phyloP scores from a whole-genome alignment of 2,797 vertebrate species.

The Myripristis murdjan region DNA sequence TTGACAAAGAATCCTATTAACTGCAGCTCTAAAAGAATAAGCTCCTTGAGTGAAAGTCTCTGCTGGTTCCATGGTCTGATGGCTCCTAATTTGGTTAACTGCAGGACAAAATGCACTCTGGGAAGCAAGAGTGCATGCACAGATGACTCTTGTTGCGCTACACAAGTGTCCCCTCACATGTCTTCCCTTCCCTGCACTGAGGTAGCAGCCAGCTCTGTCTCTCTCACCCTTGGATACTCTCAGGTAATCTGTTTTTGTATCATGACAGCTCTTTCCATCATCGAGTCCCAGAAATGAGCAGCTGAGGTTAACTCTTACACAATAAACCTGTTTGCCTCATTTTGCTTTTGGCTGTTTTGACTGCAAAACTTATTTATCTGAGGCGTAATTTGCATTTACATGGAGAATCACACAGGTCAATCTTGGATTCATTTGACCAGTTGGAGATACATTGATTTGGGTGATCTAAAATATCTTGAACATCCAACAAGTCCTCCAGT shows the following conservation, averaged over 20 bases:
- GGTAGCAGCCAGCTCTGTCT: constrained; percentile 6
- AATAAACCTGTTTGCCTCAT: not conserved
- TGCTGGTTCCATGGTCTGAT: constrained; percentile 9
- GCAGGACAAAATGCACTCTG: constrained; percentile 16
- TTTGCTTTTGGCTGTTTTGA: constrained; percentile 1
- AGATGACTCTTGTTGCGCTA: constrained; percentile 1
- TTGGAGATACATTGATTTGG: not conserved
- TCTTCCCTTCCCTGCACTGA: not conserved
- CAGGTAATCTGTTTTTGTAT: constrained; percentile 18
- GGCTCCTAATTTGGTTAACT: constrained; percentile 25
- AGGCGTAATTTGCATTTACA: too few relatives aligned
- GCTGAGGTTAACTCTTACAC: not conserved
- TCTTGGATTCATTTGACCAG: not conserved
- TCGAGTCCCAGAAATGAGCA: not conserved
- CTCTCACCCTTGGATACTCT: constrained; percentile 8
- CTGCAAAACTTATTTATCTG: not conserved
- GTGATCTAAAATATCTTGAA: not conserved
- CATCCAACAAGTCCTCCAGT: too few relatives aligned
- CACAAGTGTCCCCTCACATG: constrained; percentile 30
- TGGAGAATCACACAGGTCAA: not conserved
- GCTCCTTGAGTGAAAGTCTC: constrained; percentile 4
- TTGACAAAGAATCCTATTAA: constrained; percentile 35
- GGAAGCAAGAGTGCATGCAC: not conserved
- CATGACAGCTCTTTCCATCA: constrained; percentile 13
- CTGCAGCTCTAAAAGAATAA: constrained; percentile 21